Evolutionary conservation across 2,797 vertebrate species (phyloP).

Genomic region (Hyperoplus lanceolatus): DNA sequence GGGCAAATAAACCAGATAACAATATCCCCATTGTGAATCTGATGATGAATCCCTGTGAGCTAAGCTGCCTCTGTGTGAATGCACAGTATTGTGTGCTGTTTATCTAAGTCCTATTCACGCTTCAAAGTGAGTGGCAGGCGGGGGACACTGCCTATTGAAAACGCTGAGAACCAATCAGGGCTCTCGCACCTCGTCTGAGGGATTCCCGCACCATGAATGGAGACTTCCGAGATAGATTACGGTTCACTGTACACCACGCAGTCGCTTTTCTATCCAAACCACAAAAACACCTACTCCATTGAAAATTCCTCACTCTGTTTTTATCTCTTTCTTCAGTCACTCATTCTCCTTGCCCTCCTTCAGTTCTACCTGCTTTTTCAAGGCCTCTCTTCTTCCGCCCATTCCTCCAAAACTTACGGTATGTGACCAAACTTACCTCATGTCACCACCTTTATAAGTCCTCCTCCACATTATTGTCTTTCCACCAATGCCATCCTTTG

Average conservation of each 20-base stretch:
- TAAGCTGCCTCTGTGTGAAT: conserved; percentile 35
- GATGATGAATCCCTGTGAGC: conserved; percentile 40
- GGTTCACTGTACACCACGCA: conserved; percentile 27
- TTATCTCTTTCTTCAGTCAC: conserved; percentile 28
- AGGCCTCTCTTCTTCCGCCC: conserved; percentile 1
- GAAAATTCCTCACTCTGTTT: conserved; percentile 11
- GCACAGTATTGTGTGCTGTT: conserved; percentile 25
- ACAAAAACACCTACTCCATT: conserved; percentile 27
- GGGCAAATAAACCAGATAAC: conserved; percentile 44
- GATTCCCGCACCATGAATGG: conserved; percentile 47
- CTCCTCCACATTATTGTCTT: conserved; percentile 32
- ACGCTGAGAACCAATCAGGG: conserved; percentile 41
- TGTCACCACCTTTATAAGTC: conserved; percentile 14
- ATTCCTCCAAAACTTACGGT: conserved; percentile 10
- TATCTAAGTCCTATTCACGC: conserved; percentile 50
- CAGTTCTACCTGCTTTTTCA: conserved; percentile 31
- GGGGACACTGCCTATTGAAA: conserved; percentile 49
- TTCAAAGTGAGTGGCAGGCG: conserved; percentile 57
- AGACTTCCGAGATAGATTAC: conserved; percentile 44
- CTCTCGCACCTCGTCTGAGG: conserved; percentile 36
- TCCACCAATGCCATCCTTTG: conserved; percentile 4
- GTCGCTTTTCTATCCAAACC: conserved; percentile 13
- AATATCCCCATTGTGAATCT: conserved; percentile 49
- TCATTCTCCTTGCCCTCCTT: conserved; percentile 13
- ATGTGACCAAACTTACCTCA: conserved; percentile 51